Evolutionary conservation across 2,797 vertebrate genomes (phyloP).

Genomic region (Chrosomus eos): DNA sequence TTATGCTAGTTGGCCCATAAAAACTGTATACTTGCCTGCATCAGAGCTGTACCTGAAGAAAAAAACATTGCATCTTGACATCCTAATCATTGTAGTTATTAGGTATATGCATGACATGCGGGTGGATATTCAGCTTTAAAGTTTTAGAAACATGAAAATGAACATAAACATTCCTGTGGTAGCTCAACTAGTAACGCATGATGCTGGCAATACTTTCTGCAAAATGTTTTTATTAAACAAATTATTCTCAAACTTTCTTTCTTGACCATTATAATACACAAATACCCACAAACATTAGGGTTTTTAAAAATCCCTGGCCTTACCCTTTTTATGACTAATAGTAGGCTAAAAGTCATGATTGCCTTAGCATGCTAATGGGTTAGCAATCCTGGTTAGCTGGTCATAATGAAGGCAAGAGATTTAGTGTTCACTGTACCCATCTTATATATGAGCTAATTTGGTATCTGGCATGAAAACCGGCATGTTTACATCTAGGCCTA

Average conservation of each 20-base stretch:
- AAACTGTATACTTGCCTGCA: slow-evolving; percentile 40
- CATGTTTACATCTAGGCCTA: slow-evolving; percentile 14
- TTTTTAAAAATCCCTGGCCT: background rate
- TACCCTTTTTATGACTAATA: background rate
- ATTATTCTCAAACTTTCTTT: background rate
- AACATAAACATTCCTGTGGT: background rate
- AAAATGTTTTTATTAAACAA: background rate
- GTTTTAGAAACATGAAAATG: background rate
- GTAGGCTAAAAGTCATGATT: background rate
- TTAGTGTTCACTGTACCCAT: background rate
- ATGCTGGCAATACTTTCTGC: background rate
- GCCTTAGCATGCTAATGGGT: background rate
- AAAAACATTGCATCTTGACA: slow-evolving; percentile 59
- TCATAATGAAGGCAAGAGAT: background rate
- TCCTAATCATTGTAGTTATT: slow-evolving; percentile 30
- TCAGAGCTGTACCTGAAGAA: slow-evolving; percentile 55
- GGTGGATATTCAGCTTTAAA: background rate
- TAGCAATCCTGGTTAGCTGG: background rate
- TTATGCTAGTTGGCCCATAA: slow-evolving; percentile 59
- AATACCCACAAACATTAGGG: background rate
- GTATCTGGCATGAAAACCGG: background rate
- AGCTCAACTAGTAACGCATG: background rate
- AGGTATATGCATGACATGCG: background rate
- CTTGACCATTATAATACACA: background rate
- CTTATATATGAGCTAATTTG: slow-evolving; percentile 1